Evolutionary conservation across 2,888 invertebrate genomes (phyloP), one percentile per base, ranked within the genome.

Genomic region (Phania funesta): DNA sequence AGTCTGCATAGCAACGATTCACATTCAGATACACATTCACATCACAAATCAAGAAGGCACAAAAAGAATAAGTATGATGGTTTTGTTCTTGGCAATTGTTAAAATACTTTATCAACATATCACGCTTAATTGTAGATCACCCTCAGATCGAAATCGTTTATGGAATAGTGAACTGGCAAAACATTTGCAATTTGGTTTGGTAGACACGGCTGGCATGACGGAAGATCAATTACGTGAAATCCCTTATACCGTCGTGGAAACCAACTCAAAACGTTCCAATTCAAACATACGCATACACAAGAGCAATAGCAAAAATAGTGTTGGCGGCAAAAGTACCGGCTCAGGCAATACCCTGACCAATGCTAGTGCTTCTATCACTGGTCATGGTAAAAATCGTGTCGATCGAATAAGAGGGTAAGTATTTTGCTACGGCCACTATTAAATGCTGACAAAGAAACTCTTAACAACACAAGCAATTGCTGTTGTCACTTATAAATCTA

Each of bases 161-260:
- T 94, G 95, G 93, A 92, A 96, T 4, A 94, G 93, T 84, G 96
- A 96, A 90, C 90, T 96, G 84, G 95, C 95, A 88, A 95, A 96
- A 89, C 97, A 97, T 89, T 92, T 97, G 87, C 96, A 97, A 90
- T 97, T 96, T 91, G 95, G 96, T 88, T 92, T 97, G 87, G 95
- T 97, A 73, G 97, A 97, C 86, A 97, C 97, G 0, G 93, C 95
- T 22, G 97, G 97, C 78, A 97, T 98, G 96, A 95, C 95, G 64
- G 96, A 96, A 87, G 95, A 95, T 85, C 96, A 97, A 88, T 92
- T 97, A 26, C 93, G 95, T 83, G 96, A 97, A 91, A 97, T 97
- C 87, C 96, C 96, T 2, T 97, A 97, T 90, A 96, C 96, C 0
- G 96, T 96, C 54, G 96, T 97, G 16, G 96, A 96, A 91, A 95